Evolutionary conservation across 2,797 vertebrate genomes (phyloP).

Genomic region (Enteromius fasciolatus): DNA sequence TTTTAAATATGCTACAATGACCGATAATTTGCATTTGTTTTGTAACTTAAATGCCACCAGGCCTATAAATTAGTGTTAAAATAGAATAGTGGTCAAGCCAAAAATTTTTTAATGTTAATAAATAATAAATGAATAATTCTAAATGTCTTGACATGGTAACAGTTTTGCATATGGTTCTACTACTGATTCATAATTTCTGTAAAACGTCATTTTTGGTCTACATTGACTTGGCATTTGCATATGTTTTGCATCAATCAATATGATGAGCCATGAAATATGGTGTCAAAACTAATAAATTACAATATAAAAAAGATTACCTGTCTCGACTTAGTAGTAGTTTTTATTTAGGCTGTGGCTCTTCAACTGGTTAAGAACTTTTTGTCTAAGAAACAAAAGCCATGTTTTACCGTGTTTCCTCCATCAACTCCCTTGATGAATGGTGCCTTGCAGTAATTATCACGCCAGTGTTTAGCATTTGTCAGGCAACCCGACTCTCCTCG

Average conservation of each 20-base stretch:
- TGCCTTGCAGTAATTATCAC: slow-evolving; percentile 65
- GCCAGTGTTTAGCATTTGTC: slow-evolving; percentile 70
- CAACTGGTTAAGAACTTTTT: not conserved
- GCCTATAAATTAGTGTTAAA: not conserved
- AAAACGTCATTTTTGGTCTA: not conserved
- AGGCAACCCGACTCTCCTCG: slow-evolving; percentile 76
- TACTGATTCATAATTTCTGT: not conserved
- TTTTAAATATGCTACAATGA: not conserved
- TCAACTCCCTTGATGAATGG: slow-evolving; percentile 47
- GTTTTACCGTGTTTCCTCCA: slow-evolving; percentile 3
- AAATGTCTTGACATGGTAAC: not conserved
- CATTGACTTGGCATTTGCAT: not conserved
- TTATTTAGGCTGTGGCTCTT: no score
- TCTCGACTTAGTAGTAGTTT: not conserved
- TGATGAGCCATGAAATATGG: no score
- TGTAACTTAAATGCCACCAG: not conserved
- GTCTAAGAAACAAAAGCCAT: not conserved
- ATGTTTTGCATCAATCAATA: no score
- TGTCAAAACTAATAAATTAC: not conserved
- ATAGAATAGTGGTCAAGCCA: not conserved
- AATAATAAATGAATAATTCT: not conserved
- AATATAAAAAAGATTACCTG: not conserved
- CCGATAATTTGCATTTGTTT: not conserved
- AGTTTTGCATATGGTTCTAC: not conserved
- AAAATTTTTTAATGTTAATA: not conserved